Evolutionary conservation across 2,113 vertebrate genomes (phyloP), one percentile per base, ranked within the genome.

Genomic region (Syngnathus typhle): DNA sequence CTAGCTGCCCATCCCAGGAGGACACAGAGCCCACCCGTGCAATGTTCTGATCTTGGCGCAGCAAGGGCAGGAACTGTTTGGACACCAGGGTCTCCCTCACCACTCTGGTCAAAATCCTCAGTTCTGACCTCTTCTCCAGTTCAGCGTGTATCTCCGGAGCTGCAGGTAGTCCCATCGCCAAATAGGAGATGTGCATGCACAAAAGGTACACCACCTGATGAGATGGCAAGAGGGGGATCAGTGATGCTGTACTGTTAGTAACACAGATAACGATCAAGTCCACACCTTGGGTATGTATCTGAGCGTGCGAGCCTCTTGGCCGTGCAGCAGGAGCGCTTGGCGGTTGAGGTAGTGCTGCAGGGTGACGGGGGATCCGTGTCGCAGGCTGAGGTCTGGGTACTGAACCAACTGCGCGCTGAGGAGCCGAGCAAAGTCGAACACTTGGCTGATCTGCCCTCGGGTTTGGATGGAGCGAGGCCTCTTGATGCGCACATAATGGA

Each of bases 401-500:
- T 91, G 88, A n/a, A 80, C 63, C 71, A 91, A 80, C 72, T 93
- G 90, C 7, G 89, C 84, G 58, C 76, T 70, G 32, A 93, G 68
- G 64, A 93, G 82, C 23, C 89, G 86, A 27, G 88, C 90, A 60
- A 93, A 93, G 82, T 91, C 89, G 80, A 91, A 93, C 55, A 93
- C 92, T 69, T 92, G 74, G 67, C 76, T 87, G 68, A 93, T 91
- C 86, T 93, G 92, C 1, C 79, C 75, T 15, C 88, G 82, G 0
- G 91, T 93, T 80, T 93, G 92, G 63, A 93, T 91, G 7, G 92
- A 93, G 52, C 81, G 87, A 23, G 91, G 92, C 7, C 92, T 76
- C 60, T 89, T 92, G 16, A 92, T 87, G 38, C 91, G 86, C 7
- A 93, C 91, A 6, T 87, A 93, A 78, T 92, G 91, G 16, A 93